These are phyloP conservation scores for Lepisosteus oculatus DNA, from an alignment of 2,113 vertebrate genomes.

Conservation along the genomic window DNA sequence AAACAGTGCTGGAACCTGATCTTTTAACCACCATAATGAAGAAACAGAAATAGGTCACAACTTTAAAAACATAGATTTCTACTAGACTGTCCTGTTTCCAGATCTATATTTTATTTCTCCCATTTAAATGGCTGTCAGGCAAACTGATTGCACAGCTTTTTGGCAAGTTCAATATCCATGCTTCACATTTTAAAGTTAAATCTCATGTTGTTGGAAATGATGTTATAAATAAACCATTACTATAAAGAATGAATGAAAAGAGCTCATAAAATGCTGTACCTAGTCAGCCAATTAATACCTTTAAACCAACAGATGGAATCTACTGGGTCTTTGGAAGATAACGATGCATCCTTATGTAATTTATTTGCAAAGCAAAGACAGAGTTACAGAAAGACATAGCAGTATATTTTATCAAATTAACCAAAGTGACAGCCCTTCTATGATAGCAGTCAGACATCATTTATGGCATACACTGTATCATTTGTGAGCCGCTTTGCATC, in stretches of 20 bases:
- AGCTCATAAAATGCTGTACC: too few species aligned
- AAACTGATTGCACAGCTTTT: background rate
- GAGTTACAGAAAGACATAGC: background rate
- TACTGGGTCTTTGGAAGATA: background rate
- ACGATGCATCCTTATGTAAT: background rate
- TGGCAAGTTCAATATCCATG: too few species aligned
- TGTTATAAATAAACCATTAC: too few species aligned
- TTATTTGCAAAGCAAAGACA: background rate
- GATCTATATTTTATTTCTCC: background rate
- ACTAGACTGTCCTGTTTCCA: background rate
- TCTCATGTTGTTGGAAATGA: too few species aligned
- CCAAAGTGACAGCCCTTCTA: background rate
- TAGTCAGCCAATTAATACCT: background rate
- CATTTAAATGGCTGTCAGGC: background rate
- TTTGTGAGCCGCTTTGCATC: too few species aligned
- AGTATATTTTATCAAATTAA: background rate
- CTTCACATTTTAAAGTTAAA: too few species aligned
- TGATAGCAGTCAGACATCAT: background rate
- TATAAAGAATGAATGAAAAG: too few species aligned
- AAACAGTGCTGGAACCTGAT: too few species aligned
- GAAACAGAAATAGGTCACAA: slow-evolving; percentile 3
- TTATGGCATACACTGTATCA: too few species aligned
- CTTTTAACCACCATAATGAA: background rate
- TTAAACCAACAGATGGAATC: background rate
- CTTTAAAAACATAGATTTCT: background rate